These are phyloP conservation scores for Ctenosaura bakeri DNA, from an alignment of 2,797 vertebrate species.

Conservation along the genomic window DNA sequence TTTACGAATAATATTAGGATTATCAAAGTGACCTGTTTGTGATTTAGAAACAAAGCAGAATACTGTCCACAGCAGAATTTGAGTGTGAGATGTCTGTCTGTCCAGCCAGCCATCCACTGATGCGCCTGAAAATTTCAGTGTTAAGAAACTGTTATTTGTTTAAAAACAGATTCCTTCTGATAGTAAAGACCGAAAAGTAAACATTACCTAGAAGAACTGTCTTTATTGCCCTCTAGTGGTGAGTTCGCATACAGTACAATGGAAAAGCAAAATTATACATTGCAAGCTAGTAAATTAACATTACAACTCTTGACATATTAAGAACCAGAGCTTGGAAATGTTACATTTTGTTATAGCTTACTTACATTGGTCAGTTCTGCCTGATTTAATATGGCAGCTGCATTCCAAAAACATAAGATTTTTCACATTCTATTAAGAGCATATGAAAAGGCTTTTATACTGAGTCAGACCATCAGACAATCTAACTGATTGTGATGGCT, in stretches of 20 bases:
- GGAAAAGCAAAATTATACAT: not conserved
- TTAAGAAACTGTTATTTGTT: not conserved
- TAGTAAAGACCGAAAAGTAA: not conserved
- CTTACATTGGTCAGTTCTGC: too few species aligned
- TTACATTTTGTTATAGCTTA: too few species aligned
- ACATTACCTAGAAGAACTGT: not conserved
- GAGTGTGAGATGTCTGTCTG: not conserved
- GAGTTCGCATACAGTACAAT: slow-evolving; percentile 14
- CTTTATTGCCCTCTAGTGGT: slow-evolving; percentile 37
- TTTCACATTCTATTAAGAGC: not conserved
- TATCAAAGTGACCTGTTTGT: not conserved
- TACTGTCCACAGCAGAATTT: too few species aligned
- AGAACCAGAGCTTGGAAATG: not conserved
- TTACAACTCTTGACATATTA: not conserved
- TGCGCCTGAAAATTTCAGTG: not conserved
- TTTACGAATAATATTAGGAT: slow-evolving; percentile 10
- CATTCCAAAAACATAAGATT: too few species aligned
- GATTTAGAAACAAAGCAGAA: not conserved
- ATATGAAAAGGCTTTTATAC: not conserved
- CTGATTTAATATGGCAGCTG: not conserved
- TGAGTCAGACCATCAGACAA: too few species aligned
- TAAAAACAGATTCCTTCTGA: not conserved
- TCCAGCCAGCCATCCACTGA: not conserved
- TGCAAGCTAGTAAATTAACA: not conserved
- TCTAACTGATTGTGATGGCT: not conserved